Conservation (phyloP, 2,888 invertebrate species). For the Diplolepis rosae region DNA sequence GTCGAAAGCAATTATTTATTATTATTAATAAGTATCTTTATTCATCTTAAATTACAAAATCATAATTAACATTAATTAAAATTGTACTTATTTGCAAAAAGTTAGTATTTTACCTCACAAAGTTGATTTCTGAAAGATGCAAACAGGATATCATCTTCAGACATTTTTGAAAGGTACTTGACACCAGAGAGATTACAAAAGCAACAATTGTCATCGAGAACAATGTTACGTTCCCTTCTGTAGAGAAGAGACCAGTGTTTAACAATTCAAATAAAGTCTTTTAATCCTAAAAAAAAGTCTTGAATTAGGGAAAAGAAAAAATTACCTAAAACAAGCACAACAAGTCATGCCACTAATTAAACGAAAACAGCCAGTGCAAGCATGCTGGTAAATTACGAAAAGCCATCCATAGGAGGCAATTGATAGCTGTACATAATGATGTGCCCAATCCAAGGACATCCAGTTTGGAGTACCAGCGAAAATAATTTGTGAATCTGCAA, state of each 20-base stretch:
- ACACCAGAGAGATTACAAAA: slow-evolving; percentile 90
- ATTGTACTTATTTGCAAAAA: neutral
- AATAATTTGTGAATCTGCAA: slow-evolving; percentile 75
- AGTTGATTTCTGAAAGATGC: slow-evolving; percentile 90
- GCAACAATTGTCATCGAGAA: slow-evolving; percentile 93
- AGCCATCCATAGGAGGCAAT: slow-evolving; percentile 93
- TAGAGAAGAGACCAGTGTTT: slow-evolving; percentile 52
- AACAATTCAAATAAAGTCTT: slow-evolving; percentile 33
- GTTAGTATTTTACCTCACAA: slow-evolving; percentile 79
- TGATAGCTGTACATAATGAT: slow-evolving; percentile 86
- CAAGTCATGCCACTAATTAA: slow-evolving; percentile 82
- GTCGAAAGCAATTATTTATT: slow-evolving; percentile 16
- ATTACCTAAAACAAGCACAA: slow-evolving; percentile 82
- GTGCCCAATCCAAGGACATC: slow-evolving; percentile 87
- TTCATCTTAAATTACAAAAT: neutral
- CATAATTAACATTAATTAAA: neutral
- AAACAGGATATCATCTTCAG: slow-evolving; percentile 87
- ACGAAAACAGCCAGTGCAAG: slow-evolving; percentile 84
- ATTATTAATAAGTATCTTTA: neutral
- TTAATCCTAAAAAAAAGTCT: no score
- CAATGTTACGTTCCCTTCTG: slow-evolving; percentile 76
- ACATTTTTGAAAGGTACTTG: slow-evolving; percentile 83
- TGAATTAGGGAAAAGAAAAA: neutral
- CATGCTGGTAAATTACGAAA: slow-evolving; percentile 85
- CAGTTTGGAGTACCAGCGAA: slow-evolving; percentile 83